Percentiles rank a stretch among this genome's conserved stretches.
These are phyloP conservation scores for Rallus limicola DNA, from an alignment of 2,113 vertebrate species.

Conservation along the genomic window DNA sequence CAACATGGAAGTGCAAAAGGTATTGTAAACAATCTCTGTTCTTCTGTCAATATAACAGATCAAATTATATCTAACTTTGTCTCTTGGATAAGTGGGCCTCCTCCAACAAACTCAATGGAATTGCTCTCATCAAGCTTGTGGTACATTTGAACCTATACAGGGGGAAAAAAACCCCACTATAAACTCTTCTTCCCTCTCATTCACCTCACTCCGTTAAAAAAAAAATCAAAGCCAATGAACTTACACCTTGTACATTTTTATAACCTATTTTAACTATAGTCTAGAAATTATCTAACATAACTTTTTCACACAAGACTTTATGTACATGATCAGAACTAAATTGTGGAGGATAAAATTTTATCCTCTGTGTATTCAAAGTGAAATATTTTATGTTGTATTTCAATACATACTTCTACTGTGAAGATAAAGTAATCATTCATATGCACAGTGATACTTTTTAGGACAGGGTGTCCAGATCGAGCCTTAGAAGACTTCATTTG, in stretches of 20 bases:
- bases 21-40: background rate
- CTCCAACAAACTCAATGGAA: background rate
- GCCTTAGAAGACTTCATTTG: background rate
- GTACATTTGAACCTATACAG: background rate
- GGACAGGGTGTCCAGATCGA: background rate
- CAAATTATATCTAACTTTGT: background rate
- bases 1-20: background rate
- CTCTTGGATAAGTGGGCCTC: background rate
- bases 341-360: background rate
- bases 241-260: background rate
- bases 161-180: background rate
- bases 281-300: background rate
- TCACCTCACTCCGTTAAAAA: background rate
- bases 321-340: background rate
- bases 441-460: background rate
- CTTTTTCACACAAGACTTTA: background rate
- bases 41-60: background rate
- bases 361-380: background rate
- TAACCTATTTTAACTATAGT: background rate
- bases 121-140: background rate
- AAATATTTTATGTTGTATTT: background rate
- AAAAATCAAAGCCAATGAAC: background rate
- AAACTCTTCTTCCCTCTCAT: background rate
- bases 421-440: background rate
- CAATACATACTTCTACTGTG: background rate